Evolutionary conservation across 2,113 vertebrate species (phyloP).

Genomic region (Dasyornis broadbenti): DNA sequence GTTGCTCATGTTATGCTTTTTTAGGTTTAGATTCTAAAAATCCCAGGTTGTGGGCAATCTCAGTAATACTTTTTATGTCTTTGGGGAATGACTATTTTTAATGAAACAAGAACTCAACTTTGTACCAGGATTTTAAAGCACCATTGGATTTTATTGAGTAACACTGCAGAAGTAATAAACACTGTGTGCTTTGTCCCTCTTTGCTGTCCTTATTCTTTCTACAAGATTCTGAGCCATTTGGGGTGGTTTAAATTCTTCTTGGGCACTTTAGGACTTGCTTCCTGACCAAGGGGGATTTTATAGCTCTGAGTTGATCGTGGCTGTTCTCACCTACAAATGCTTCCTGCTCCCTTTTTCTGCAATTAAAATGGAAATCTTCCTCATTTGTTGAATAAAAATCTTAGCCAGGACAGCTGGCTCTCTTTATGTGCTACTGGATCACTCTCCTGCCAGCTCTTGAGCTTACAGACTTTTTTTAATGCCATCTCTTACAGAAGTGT

Average conservation of each 20-base stretch:
- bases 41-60: neutral
- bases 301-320: neutral
- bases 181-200: neutral
- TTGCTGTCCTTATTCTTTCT: neutral
- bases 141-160: neutral
- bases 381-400: neutral
- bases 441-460: fast-evolving
- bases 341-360: neutral
- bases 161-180: neutral
- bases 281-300: neutral
- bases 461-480: neutral
- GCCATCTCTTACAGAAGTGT: neutral
- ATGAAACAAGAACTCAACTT: neutral
- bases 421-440: neutral
- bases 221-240: neutral
- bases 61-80: neutral
- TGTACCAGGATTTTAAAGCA: neutral
- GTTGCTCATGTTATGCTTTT: neutral
- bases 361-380: neutral
- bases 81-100: neutral
- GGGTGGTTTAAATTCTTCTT: neutral
- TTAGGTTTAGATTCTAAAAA: neutral
- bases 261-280: neutral
- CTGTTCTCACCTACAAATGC: neutral
- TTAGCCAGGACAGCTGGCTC: neutral